Evolutionary conservation across 2,797 vertebrate species (phyloP).

Genomic region (Remorina albescens): DNA sequence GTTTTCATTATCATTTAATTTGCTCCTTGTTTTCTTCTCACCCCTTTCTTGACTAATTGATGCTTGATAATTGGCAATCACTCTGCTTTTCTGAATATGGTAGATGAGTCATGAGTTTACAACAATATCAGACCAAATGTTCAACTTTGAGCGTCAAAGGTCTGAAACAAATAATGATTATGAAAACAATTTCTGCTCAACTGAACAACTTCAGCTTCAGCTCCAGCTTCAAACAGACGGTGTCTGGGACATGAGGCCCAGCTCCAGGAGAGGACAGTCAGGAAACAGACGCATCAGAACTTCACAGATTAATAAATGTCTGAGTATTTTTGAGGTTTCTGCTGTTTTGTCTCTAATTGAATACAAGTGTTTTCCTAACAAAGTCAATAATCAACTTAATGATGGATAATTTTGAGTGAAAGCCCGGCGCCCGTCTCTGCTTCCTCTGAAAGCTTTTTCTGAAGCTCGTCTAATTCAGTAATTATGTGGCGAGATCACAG

Average conservation of each 20-base stretch:
- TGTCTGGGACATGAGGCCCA: constrained; percentile 1
- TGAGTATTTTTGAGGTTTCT: not conserved
- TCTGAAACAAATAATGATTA: not conserved
- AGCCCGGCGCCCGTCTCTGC: not conserved
- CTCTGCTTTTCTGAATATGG: too few species aligned
- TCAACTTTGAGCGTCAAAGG: too few species aligned
- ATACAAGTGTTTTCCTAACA: constrained; percentile 1
- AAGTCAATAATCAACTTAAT: constrained; percentile 22
- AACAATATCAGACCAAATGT: too few species aligned
- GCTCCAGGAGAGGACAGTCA: not conserved
- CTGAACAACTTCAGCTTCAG: not conserved
- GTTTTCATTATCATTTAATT: too few species aligned
- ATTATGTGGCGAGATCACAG: constrained; percentile 44
- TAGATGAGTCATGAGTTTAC: too few species aligned
- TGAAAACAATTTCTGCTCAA: not conserved
- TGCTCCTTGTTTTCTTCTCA: too few species aligned
- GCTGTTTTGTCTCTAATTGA: constrained; percentile 1
- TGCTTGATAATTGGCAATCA: too few species aligned
- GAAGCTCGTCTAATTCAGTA: constrained; percentile 30
- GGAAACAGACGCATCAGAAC: not conserved
- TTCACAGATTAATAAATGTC: not conserved
- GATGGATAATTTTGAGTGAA: constrained; percentile 1
- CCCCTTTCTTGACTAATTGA: too few species aligned
- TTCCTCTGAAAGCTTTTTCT: constrained; percentile 3
- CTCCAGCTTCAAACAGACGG: not conserved